Conservation (phyloP, 2,888 invertebrate species). For the Platypus cylindrus region DNA sequence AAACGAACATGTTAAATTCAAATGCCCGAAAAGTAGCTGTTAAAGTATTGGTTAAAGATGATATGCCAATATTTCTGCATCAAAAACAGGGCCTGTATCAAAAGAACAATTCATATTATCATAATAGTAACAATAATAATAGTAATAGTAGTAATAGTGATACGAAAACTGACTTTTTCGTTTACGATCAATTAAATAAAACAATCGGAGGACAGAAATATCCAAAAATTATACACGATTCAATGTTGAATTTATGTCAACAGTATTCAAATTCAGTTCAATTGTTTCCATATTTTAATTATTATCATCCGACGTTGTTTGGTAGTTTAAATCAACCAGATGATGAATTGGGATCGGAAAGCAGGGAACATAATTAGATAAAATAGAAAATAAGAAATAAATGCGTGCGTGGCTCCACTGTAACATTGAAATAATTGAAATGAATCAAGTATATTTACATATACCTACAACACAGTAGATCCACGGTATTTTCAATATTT, state of each 20-base stretch:
- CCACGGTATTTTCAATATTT: too few relatives aligned
- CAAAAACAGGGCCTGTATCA: constrained; percentile 24
- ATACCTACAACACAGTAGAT: too few relatives aligned
- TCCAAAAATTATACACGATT: constrained; percentile 32
- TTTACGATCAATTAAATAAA: constrained; percentile 32
- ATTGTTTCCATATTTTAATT: constrained; percentile 35
- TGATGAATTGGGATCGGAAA: constrained; percentile 23
- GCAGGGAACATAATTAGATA: constrained; percentile 20
- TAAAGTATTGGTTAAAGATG: constrained; percentile 79
- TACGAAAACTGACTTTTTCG: constrained; percentile 29
- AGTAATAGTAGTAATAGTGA: too few relatives aligned
- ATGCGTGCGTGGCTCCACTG: too few relatives aligned
- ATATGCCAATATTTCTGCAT: constrained; percentile 45
- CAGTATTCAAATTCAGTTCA: constrained; percentile 34
- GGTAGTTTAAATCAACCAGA: constrained; percentile 24
- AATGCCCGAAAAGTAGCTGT: constrained; percentile 81
- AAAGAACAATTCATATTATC: constrained; percentile 23
- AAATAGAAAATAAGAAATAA: too few relatives aligned
- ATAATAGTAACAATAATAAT: too few relatives aligned
- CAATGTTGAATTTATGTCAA: constrained; percentile 34
- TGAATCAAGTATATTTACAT: too few relatives aligned
- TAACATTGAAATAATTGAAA: too few relatives aligned
- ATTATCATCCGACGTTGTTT: constrained; percentile 31
- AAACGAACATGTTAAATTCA: constrained; percentile 47
- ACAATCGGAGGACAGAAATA: constrained; percentile 26